These are phyloP conservation scores for Selene dorsalis DNA, from an alignment of 2,797 vertebrate species.

Conservation along the genomic window DNA sequence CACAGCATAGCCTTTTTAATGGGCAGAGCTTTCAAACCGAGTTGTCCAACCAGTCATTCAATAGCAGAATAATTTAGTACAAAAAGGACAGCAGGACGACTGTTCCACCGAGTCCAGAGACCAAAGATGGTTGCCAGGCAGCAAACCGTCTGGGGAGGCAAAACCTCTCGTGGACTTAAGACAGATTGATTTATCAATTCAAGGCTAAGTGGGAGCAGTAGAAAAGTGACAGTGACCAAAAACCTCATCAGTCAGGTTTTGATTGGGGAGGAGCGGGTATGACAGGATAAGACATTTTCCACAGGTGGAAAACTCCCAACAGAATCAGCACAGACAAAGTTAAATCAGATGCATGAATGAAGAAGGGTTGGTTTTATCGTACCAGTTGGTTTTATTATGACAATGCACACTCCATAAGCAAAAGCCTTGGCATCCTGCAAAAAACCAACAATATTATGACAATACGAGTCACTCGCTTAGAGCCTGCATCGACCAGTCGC, in stretches of 20 bases:
- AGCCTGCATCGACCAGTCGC: conserved; percentile 67
- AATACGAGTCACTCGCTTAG: conserved; percentile 40
- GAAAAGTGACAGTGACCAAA: conserved; percentile 68
- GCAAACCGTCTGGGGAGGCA: conserved; percentile 10
- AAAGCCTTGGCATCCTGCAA: conserved; percentile 77
- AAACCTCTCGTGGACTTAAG: conserved; percentile 46
- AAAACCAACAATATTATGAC: conserved; percentile 63
- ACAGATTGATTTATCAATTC: conserved; percentile 65
- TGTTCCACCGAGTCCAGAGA: conserved; percentile 2
- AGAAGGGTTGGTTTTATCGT: conserved; percentile 41
- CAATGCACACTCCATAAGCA: conserved; percentile 79
- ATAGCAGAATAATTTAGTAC: conserved; percentile 56
- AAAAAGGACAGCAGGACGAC: conserved; percentile 24
- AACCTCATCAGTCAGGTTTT: conserved; percentile 41
- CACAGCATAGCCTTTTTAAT: conserved; percentile 59
- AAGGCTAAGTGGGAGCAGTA: conserved; percentile 66
- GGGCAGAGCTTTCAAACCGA: conserved; percentile 49
- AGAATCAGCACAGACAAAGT: not conserved
- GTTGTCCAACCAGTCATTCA: conserved; percentile 48
- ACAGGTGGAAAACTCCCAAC: not conserved
- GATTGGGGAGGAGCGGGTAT: not conserved
- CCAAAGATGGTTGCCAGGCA: conserved; percentile 29
- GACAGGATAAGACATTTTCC: conserved; percentile 9
- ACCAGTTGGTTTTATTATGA: conserved; percentile 82
- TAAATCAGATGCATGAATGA: conserved; percentile 44